Conservation (phyloP, 37 sponge, comb jelly and placozoan genomes). For the Dysidea cf. avara region DNA sequence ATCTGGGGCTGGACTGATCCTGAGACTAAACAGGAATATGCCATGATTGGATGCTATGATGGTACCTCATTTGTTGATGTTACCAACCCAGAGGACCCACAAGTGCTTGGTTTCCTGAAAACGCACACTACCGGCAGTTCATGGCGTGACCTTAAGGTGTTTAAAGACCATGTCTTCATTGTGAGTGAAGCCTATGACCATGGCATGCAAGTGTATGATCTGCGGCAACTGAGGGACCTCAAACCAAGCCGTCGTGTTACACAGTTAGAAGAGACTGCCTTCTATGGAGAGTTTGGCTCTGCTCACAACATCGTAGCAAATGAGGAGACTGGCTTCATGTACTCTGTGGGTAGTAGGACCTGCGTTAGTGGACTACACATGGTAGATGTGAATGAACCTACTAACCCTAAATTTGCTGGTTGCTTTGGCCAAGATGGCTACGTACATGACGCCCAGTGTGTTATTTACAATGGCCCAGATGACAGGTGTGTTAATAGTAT, state of each 20-base stretch:
- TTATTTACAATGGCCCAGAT: slow-evolving; percentile 66
- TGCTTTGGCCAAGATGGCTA: slow-evolving; percentile 71
- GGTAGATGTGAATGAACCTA: slow-evolving; percentile 53
- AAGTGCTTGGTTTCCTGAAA: slow-evolving; percentile 52
- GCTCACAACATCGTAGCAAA: slow-evolving; percentile 69
- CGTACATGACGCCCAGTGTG: slow-evolving; percentile 80
- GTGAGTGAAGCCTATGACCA: slow-evolving; percentile 65
- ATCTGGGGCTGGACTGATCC: slow-evolving; percentile 86
- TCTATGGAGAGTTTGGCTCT: slow-evolving; percentile 41
- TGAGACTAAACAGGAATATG: slow-evolving; percentile 50
- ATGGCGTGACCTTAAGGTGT: slow-evolving; percentile 77
- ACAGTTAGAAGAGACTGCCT: slow-evolving; percentile 14
- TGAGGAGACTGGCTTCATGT: slow-evolving; percentile 67
- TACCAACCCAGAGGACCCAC: slow-evolving; percentile 47
- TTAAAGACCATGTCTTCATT: slow-evolving; percentile 66
- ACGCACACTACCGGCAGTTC: slow-evolving; percentile 51
- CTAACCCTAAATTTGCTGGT: slow-evolving; percentile 37
- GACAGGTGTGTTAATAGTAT: no score
- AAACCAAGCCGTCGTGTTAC: slow-evolving; percentile 1
- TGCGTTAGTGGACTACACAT: slow-evolving; percentile 71
- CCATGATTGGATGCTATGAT: slow-evolving; percentile 61
- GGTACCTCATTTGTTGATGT: slow-evolving; percentile 79
- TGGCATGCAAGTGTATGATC: slow-evolving; percentile 71
- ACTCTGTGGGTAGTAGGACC: slow-evolving; percentile 52
- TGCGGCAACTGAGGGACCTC: slow-evolving; percentile 36